phyloP scores from a whole-genome alignment of 2,797 vertebrate species.

The Austrolebias charrua region DNA sequence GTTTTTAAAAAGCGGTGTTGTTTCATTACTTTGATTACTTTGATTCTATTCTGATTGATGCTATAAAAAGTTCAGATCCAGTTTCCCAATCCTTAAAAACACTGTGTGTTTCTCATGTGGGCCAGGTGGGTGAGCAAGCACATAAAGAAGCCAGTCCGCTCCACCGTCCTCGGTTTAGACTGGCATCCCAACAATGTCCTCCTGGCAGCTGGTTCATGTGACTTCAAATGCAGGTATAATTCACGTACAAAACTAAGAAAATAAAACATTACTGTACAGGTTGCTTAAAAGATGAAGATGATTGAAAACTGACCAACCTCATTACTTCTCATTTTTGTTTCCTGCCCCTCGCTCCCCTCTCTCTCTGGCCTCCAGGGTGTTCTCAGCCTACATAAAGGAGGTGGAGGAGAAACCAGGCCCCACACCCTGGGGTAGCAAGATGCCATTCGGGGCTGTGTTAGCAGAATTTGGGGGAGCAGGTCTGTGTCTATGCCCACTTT shows the following conservation, averaged over 20 bases:
- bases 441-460: conserved; percentile 98
- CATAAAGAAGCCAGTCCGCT: conserved; percentile 98
- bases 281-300: background rate
- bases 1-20: background rate
- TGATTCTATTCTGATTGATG: background rate
- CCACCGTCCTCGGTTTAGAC: conserved; percentile 96
- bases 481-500: conserved; percentile 34
- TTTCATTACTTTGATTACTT: background rate
- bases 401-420: conserved; percentile 98
- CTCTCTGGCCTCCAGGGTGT: conserved; percentile 82
- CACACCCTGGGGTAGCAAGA: conserved; percentile 98
- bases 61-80: background rate
- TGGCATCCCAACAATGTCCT: conserved; percentile 99
- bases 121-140: conserved; percentile 99
- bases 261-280: too few relatives aligned
- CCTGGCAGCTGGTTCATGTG: conserved; percentile 96
- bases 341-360: background rate
- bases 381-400: conserved; percentile 99
- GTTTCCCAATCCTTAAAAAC: background rate
- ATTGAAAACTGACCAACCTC: conserved; percentile 1
- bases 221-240: conserved; percentile 97
- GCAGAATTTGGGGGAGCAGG: conserved; percentile 92
- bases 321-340: background rate
- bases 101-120: background rate
- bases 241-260: background rate